Evolutionary conservation across 2,888 invertebrate genomes (phyloP), one percentile per base, ranked within the genome.

Genomic region (Trachelus troglodyta): DNA sequence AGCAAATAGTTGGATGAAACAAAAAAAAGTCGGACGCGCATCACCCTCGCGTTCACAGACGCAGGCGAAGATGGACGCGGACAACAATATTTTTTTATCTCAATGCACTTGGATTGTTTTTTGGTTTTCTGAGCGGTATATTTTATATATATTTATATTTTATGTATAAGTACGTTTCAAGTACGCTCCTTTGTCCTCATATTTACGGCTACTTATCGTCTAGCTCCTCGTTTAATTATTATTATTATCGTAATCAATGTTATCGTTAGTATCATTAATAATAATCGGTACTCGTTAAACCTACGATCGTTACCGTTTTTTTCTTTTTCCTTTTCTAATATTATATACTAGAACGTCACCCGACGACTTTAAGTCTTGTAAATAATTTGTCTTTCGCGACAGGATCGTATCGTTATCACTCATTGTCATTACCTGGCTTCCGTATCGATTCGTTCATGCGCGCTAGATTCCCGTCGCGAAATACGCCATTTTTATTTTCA

Each of bases 151-250:
- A 81, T 80, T 80, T 79, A 82, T 79, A 77, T 83, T 81, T 74
- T 79, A 75, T 80, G 77, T 81, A 81, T 34, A 80, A 83, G 81
- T 83, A 83, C 81, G 80, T 79, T 78, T 77, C 76, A 74, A 74
- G 23, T 74, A 74, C 74, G 35, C 33, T 33, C 33, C 33, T 33
- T 69, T 33, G 69, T 69, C 69, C 69, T 69, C 69, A 2, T 33
- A 33, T 79, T 82, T 82, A 83, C 79, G 81, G 81, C 84, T 84
- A 82, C 82, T 83, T 84, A 84, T 40, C 40, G 15, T 15, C 40
- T 40, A 40, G 15, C 6, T 40, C 15, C 69, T 73, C 69, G 74
- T 79, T 82, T 82, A 69, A 81, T 76, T 75, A 80, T 82, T 80
- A 81, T 84, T 81, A 80, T 79, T 79, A 81, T 83, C 78, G 78